Evolutionary conservation across 2,797 vertebrate species (phyloP).

Genomic region (Sebastes flavidus): DNA sequence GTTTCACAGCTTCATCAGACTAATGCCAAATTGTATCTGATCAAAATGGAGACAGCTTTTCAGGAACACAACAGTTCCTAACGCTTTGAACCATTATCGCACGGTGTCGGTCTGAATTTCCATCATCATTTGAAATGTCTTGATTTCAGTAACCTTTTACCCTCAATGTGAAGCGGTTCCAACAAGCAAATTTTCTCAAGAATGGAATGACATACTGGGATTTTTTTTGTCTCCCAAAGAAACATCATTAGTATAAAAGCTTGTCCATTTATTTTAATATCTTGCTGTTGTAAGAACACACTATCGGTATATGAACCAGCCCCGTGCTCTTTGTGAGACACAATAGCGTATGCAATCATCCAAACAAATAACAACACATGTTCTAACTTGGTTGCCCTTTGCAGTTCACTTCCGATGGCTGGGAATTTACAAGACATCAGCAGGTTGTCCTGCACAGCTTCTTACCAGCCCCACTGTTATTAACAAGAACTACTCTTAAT

Average conservation of each 20-base stretch:
- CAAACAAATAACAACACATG: neutral
- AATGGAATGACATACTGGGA: neutral
- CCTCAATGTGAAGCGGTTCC: neutral
- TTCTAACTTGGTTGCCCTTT: neutral
- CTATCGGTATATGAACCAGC: neutral
- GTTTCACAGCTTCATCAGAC: slow-evolving; percentile 35
- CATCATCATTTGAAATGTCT: slow-evolving; percentile 26
- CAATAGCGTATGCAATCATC: neutral
- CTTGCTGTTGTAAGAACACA: neutral
- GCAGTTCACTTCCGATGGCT: neutral
- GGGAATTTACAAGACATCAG: neutral
- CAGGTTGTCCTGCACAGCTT: slow-evolving; percentile 2
- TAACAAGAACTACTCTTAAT: slow-evolving; percentile 6
- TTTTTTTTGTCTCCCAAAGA: neutral
- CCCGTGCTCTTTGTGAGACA: neutral
- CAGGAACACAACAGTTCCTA: neutral
- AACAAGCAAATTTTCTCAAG: neutral
- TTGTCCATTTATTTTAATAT: neutral
- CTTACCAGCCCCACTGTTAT: slow-evolving; percentile 9
- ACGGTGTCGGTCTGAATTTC: slow-evolving; percentile 28
- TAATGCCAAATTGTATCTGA: slow-evolving; percentile 12
- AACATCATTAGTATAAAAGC: neutral
- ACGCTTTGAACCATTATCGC: slow-evolving; percentile 3
- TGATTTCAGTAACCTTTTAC: neutral
- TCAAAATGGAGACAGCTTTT: slow-evolving; percentile 17